Conservation (phyloP, 2,113 vertebrate species). For the Peucedramus taeniatus region DNA sequence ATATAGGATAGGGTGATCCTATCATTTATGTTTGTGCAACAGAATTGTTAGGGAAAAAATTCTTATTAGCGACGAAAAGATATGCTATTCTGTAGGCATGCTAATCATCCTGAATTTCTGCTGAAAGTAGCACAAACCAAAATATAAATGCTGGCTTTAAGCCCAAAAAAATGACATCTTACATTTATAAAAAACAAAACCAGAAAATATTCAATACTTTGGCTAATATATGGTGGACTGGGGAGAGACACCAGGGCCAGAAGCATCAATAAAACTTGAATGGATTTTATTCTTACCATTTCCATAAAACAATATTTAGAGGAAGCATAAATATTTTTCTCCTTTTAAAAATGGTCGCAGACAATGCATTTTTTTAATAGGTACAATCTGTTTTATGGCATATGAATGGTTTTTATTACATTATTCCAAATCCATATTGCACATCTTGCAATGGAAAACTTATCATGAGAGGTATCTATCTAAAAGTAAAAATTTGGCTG, state of each 20-base stretch:
- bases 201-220: neutral
- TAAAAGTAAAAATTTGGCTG: neutral
- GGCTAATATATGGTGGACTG: neutral
- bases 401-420: neutral
- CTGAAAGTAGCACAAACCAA: neutral
- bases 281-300: neutral
- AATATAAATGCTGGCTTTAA: neutral
- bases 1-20: neutral
- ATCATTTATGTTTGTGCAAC: neutral
- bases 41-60: neutral
- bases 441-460: neutral
- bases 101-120: neutral
- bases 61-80: neutral
- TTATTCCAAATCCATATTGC: neutral
- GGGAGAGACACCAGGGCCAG: neutral
- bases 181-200: neutral
- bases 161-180: neutral
- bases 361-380: neutral
- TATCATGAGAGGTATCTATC: neutral
- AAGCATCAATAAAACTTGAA: neutral
- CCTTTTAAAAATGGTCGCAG: neutral
- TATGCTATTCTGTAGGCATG: neutral
- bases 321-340: neutral
- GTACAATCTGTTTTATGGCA: neutral
- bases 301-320: neutral